A percentile compares a stretch with the other conserved stretches of the same genome.
Conservation (phyloP, 2,797 vertebrate species). For the Menidia menidia region DNA sequence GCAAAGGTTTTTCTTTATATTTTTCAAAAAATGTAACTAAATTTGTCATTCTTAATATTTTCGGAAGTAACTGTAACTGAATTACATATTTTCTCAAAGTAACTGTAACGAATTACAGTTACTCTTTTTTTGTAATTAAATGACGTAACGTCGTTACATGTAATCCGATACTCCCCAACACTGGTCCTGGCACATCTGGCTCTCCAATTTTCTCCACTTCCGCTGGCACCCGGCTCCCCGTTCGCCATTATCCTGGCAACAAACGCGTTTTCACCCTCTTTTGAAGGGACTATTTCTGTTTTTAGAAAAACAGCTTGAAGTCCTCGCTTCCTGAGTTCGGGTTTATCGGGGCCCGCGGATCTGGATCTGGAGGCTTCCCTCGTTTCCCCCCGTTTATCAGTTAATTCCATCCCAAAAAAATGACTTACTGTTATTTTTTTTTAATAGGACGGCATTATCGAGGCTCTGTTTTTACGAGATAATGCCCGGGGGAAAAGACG, state of each 20-base stretch:
- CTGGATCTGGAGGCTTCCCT: constrained; percentile 63
- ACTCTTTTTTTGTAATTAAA: too few species aligned
- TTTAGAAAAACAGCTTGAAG: constrained; percentile 52
- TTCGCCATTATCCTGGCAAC: constrained; percentile 65
- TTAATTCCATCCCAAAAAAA: constrained; percentile 55
- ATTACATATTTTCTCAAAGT: too few species aligned
- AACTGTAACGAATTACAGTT: too few species aligned
- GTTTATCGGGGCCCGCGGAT: constrained; percentile 58
- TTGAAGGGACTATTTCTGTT: constrained; percentile 61
- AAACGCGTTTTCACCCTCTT: constrained; percentile 49
- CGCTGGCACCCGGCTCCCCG: constrained; percentile 41
- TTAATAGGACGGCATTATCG: constrained; percentile 66
- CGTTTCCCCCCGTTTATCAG: constrained; percentile 69
- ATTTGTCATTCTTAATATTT: too few species aligned
- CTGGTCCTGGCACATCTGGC: constrained; percentile 47
- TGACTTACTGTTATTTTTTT: constrained; percentile 68
- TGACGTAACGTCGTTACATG: too few species aligned
- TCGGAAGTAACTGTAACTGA: too few species aligned
- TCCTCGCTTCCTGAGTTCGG: constrained; percentile 37
- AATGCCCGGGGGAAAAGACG: constrained; percentile 63
- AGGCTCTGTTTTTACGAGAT: constrained; percentile 74
- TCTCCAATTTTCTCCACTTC: constrained; percentile 48
- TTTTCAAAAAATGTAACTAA: too few species aligned
- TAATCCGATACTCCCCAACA: too few species aligned
- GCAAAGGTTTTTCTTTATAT: too few species aligned